These are phyloP conservation scores for Drosophila sproati DNA, from an alignment of 1,140 invertebrate species.

Conservation along the genomic window DNA sequence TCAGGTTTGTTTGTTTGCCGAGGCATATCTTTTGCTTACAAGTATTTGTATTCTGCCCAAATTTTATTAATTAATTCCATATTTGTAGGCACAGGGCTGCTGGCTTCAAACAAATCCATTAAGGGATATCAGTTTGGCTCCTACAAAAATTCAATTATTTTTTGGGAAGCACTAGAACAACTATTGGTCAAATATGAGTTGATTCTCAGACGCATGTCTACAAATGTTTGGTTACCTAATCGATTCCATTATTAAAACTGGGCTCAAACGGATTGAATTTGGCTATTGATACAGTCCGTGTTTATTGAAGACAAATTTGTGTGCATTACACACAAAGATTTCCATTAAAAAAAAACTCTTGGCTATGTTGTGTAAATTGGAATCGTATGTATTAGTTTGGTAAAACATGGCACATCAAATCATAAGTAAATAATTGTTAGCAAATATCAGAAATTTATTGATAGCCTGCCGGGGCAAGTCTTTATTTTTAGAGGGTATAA, in stretches of 20 bases:
- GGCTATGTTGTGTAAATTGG: too few species aligned
- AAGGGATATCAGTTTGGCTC: conserved; percentile 19
- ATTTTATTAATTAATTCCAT: conserved; percentile 79
- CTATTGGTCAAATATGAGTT: conserved; percentile 12
- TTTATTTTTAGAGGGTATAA: neutral
- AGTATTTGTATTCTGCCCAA: conserved; percentile 46
- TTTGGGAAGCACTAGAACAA: conserved; percentile 27
- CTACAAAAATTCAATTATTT: conserved; percentile 62
- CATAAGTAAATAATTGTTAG: neutral
- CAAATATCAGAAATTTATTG: too few species aligned
- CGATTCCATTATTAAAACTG: conserved; percentile 21
- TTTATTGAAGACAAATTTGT: conserved; percentile 2
- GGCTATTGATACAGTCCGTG: neutral
- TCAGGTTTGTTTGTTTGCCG: conserved; percentile 32
- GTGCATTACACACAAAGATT: neutral
- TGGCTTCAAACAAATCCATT: conserved; percentile 1
- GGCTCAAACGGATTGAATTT: conserved; percentile 1
- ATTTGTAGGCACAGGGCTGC: conserved; percentile 23
- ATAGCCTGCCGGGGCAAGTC: too few species aligned
- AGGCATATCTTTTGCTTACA: conserved; percentile 43
- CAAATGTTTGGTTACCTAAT: conserved; percentile 21
- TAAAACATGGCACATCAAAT: too few species aligned
- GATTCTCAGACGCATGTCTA: conserved; percentile 8
- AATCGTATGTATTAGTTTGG: conserved; percentile 6
- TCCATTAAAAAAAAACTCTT: neutral